A percentile compares a stretch with the other conserved stretches of the same genome.
Conservation (phyloP, 2,888 invertebrate genomes). For the Blera fallax region DNA sequence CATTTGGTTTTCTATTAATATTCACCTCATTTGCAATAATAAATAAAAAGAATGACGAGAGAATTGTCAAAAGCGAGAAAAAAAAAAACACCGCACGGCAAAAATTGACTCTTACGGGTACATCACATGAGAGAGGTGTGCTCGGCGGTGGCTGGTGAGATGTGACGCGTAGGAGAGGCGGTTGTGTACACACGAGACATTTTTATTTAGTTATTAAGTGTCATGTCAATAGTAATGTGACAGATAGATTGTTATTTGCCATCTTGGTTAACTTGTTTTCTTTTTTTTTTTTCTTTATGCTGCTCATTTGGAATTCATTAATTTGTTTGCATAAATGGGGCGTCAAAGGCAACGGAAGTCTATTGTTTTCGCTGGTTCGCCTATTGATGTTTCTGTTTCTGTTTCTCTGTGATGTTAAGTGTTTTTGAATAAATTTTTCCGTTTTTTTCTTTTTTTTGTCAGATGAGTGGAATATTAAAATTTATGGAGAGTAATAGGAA, state of each 20-base stretch:
- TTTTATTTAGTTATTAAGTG: conserved; percentile 69
- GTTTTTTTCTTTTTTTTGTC: not conserved
- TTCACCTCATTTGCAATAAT: conserved; percentile 63
- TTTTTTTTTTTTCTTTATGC: conserved; percentile 13
- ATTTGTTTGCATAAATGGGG: conserved; percentile 56
- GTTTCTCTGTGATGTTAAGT: conserved; percentile 35
- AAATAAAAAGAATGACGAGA: conserved; percentile 10
- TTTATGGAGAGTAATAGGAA: conserved; percentile 8
- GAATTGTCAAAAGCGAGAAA: conserved; percentile 3
- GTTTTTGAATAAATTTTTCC: conserved; percentile 33
- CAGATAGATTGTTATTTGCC: conserved; percentile 65
- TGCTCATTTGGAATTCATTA: conserved; percentile 32
- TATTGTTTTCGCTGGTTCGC: conserved; percentile 25
- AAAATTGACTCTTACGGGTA: not conserved
- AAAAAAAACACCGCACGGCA: not conserved
- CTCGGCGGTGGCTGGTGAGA: not conserved
- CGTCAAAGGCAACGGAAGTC: conserved; percentile 55
- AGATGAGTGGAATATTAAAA: not conserved
- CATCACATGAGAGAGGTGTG: too few species aligned
- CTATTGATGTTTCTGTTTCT: conserved; percentile 1
- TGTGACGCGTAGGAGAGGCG: conserved; percentile 9
- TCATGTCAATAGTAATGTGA: conserved; percentile 67
- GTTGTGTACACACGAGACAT: conserved; percentile 52
- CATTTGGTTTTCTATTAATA: conserved; percentile 44
- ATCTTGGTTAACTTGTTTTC: conserved; percentile 55